phyloP scores from a whole-genome alignment of 2,888 invertebrate species.

The Drosophila setosimentum region DNA sequence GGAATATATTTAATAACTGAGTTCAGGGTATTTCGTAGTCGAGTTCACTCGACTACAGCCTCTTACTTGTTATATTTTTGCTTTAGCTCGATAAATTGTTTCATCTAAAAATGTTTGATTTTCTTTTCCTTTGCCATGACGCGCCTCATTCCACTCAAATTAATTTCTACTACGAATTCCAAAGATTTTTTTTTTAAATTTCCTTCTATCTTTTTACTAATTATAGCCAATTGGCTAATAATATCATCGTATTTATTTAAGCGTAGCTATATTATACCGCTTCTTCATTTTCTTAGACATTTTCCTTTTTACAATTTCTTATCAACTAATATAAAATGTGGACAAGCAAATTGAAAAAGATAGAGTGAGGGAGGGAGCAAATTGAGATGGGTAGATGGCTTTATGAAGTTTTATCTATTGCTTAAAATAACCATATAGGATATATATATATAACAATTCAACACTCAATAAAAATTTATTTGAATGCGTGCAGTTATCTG shows the following conservation, averaged over 20 bases:
- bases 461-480: not conserved
- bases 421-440: not conserved
- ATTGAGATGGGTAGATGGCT: not conserved
- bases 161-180: not conserved
- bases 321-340: not conserved
- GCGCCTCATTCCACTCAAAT: not conserved
- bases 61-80: no score
- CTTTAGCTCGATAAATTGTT: no score
- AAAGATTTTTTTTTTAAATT: not conserved
- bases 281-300: not conserved
- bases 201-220: conserved; percentile 1
- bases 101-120: no score
- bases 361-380: no score
- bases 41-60: no score
- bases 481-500: not conserved
- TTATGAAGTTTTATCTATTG: not conserved
- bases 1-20: no score
- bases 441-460: no score
- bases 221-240: conserved; percentile 21
- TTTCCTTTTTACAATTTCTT: not conserved
- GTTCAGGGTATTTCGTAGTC: no score
- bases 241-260: conserved; percentile 17
- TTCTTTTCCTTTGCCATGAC: no score
- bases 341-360: not conserved
- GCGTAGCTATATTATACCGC: not conserved